phyloP scores from a whole-genome alignment of 2,797 vertebrate genomes.

The Mus spretus region DNA sequence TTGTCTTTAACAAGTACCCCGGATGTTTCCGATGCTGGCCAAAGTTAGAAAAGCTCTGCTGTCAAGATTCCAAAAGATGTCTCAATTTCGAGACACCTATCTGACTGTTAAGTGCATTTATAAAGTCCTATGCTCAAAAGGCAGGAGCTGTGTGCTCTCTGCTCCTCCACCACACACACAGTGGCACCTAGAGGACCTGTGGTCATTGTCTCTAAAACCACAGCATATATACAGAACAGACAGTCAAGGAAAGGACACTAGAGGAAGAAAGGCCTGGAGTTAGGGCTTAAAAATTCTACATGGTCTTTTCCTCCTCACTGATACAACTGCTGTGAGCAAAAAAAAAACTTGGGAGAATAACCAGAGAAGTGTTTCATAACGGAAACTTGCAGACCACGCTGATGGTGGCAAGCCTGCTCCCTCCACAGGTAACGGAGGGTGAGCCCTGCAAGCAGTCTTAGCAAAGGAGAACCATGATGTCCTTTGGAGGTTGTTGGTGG shows the following conservation, averaged over 20 bases:
- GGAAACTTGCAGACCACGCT: neutral
- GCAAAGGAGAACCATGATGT: neutral
- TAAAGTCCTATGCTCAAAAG: neutral
- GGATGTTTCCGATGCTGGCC: constrained; percentile 32
- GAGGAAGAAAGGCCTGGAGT: neutral
- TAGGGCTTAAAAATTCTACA: constrained; percentile 5
- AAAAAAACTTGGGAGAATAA: constrained; percentile 24
- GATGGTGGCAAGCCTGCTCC: neutral
- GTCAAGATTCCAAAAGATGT: neutral
- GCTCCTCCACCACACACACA: neutral
- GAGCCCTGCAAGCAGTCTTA: neutral
- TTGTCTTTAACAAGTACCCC: constrained; percentile 45
- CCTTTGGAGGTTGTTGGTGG: neutral
- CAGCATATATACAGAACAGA: neutral
- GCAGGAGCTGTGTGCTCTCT: neutral
- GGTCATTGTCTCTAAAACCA: neutral
- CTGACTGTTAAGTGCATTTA: neutral
- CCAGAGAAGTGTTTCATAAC: neutral
- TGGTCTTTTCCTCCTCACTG: neutral
- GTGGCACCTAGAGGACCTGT: neutral
- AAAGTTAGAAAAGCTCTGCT: constrained; percentile 45
- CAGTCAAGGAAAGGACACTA: neutral
- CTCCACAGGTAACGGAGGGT: neutral
- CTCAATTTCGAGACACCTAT: constrained; percentile 10
- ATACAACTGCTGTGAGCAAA: neutral